These are phyloP conservation scores for Hirtodrosophila cameraria DNA, from an alignment of 2,888 invertebrate genomes.

Conservation along the genomic window DNA sequence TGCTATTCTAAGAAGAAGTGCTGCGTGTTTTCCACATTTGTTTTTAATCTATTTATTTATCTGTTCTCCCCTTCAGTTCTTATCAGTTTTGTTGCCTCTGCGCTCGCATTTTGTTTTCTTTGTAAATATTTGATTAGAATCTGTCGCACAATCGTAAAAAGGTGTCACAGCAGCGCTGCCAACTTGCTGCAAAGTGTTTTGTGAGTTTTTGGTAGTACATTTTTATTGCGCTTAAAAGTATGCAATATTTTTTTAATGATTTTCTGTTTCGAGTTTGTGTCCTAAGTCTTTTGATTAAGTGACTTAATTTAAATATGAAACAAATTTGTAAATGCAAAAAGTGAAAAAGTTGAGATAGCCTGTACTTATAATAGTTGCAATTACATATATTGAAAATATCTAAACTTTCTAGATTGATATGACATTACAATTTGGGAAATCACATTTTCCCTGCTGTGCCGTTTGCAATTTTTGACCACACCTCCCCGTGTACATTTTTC, in stretches of 20 bases:
- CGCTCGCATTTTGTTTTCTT: slow-evolving; percentile 3
- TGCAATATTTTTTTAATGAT: slow-evolving; percentile 15
- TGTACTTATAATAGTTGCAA: no score
- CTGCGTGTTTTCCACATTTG: slow-evolving; percentile 13
- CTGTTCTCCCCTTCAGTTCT: slow-evolving; percentile 4
- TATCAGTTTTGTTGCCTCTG: slow-evolving; percentile 25
- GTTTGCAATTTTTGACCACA: no score
- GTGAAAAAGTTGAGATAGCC: no score
- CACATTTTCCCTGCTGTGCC: no score
- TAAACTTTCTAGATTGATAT: no score
- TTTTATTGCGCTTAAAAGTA: slow-evolving; percentile 34
- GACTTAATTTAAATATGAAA: no score
- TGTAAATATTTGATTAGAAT: slow-evolving; percentile 51
- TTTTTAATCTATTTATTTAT: slow-evolving; percentile 6
- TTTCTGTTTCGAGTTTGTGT: neutral
- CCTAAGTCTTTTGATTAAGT: slow-evolving; percentile 25
- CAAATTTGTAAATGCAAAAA: no score
- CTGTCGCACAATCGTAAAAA: slow-evolving; percentile 18
- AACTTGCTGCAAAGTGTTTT: slow-evolving; percentile 3
- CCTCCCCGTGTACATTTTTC: no score
- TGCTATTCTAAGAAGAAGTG: slow-evolving; percentile 31
- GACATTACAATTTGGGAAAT: no score
- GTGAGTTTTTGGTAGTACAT: neutral
- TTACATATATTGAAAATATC: no score
- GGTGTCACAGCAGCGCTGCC: slow-evolving; percentile 24